A percentile compares a stretch with the other conserved stretches of the same genome.
These are phyloP conservation scores for Portevinia maculata DNA, from an alignment of 2,888 invertebrate species.

Conservation along the genomic window DNA sequence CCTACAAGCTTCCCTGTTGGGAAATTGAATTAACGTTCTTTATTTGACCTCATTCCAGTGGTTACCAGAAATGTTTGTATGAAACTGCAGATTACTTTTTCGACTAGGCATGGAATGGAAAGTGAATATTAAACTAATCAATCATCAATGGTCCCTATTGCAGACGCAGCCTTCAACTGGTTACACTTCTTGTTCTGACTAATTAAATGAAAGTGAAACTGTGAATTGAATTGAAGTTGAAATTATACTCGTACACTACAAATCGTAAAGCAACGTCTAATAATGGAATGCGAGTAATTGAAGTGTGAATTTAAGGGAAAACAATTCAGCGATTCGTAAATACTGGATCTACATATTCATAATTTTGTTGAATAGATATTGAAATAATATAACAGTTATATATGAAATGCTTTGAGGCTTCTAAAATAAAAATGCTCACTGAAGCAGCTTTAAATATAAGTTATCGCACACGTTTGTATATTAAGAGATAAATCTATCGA, in stretches of 20 bases:
- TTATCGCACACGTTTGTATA: neutral
- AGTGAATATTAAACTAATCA: constrained; percentile 4
- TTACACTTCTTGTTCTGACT: neutral
- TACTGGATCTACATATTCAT: neutral
- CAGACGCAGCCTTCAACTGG: neutral
- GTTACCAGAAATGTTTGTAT: constrained; percentile 3
- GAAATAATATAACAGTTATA: neutral
- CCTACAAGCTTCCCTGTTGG: neutral
- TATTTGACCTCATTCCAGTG: neutral
- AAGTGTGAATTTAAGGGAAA: constrained; percentile 27
- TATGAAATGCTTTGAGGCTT: too few species aligned
- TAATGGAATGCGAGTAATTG: constrained; percentile 37
- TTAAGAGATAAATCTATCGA: too few species aligned
- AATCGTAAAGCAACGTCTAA: neutral
- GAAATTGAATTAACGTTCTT: neutral
- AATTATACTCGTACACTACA: constrained; percentile 2
- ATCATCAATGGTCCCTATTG: constrained; percentile 5
- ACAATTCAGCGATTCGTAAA: neutral
- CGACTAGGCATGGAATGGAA: constrained; percentile 16
- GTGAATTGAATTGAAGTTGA: constrained; percentile 11
- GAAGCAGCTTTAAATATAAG: too few species aligned
- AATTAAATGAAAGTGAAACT: constrained; percentile 41
- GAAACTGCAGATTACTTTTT: too few species aligned
- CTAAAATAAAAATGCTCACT: neutral
- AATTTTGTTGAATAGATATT: neutral